These are phyloP conservation scores for Iguana delicatissima DNA, from an alignment of 2,797 vertebrate genomes.

Conservation along the genomic window DNA sequence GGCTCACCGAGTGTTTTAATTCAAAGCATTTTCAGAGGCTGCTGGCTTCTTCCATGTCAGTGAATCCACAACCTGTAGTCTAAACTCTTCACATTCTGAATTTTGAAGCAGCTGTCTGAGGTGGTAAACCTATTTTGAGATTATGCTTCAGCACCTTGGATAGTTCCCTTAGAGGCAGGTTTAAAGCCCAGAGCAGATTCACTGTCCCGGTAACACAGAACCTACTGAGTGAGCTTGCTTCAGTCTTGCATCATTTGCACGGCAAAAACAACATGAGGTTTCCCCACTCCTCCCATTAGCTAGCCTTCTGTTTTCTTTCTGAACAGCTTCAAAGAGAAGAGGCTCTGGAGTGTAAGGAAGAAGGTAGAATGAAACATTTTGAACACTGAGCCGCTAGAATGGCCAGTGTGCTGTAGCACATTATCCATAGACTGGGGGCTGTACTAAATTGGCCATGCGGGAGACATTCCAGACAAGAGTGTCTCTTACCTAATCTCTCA, in stretches of 20 bases:
- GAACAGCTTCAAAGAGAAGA: background rate
- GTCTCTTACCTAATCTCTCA: background rate
- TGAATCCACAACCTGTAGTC: too few species aligned
- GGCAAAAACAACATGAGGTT: background rate
- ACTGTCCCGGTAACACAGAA: too few species aligned
- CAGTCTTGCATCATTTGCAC: background rate
- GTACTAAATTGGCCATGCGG: background rate
- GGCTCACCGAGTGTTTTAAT: background rate
- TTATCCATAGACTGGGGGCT: background rate
- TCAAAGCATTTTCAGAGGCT: background rate
- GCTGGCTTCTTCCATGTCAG: too few species aligned
- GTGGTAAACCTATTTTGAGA: too few species aligned
- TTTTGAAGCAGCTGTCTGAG: too few species aligned
- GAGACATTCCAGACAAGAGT: background rate
- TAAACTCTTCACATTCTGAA: too few species aligned
- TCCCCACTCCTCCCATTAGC: background rate
- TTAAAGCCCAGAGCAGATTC: too few species aligned
- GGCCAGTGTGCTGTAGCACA: background rate
- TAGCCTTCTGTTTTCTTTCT: background rate
- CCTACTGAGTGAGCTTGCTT: background rate
- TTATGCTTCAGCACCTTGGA: too few species aligned
- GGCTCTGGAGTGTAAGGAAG: background rate
- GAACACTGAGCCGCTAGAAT: background rate
- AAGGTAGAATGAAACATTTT: background rate
- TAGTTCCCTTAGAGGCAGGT: too few species aligned